Base-by-base conservation (phyloP, 2,888 invertebrate species). In the Drosophila anceps region DNA sequence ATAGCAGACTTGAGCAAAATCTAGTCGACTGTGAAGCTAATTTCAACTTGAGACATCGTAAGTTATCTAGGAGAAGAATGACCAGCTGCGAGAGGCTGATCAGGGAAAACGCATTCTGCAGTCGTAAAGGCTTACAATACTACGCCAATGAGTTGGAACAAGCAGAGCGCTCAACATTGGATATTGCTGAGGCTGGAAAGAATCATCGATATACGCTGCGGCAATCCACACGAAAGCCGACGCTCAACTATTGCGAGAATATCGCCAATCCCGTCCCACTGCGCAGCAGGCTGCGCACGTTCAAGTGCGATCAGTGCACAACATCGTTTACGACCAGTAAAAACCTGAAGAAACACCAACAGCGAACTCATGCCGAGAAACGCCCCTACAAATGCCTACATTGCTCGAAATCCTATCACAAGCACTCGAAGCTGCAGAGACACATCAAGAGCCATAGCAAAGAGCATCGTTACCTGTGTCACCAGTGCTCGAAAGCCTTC, bases 381-480 rank as follows among this genome's bases (percentile, higher is more conserved):
- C 31, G 9, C 13, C 4, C 2, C 20, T 58, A 46, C 12, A 41
- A 62, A 15, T 73, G 73, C 10, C 9, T 41, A 0, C 41, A 72
- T 4, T 54, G 73, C 46, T 37, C 46, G 7, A 20, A 57, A 15
- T 1, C 29, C 6, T 69, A 54, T 43, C 20, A n/a, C 20, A 43
- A 44, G 0, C 15, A 57, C 13, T 18, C 15, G 0, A n/a, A 15
- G 12, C 31, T 70, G 4, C 18, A 35, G n/a, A 33, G 12, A 10
- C 37, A 62, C 15, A 48, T 61, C 15, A n/a, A 20, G 20, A n/a
- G 9, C 7, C 73, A 73, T 4, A 55, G 10, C 9, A 18, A 29
- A 3, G 31, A 63, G 10, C 24, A 33, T 10, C 43, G 39, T n/a
- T 3, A 39, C 6, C 27, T 33, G 9, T 74, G 73, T 33, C 7